Conservation (phyloP, 2,888 invertebrate species). For the Bimastos eiseni region DNA sequence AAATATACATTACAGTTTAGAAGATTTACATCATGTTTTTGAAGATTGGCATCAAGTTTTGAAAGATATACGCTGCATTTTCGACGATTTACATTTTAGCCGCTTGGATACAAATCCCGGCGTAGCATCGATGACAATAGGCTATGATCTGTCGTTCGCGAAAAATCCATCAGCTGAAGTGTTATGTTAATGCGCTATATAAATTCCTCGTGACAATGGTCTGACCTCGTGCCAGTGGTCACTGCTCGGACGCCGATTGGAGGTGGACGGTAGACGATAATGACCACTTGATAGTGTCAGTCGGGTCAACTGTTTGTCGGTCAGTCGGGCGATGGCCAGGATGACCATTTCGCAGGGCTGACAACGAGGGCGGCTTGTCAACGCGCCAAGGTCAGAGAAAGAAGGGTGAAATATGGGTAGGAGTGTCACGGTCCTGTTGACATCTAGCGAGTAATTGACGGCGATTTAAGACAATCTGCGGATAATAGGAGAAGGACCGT, state of each 20-base stretch:
- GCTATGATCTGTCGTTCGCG: background rate
- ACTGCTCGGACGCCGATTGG: background rate
- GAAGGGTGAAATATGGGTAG: background rate
- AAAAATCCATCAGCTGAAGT: background rate
- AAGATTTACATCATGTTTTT: too few relatives aligned
- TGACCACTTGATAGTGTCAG: background rate
- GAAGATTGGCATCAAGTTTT: too few relatives aligned
- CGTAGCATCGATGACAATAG: background rate
- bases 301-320: background rate
- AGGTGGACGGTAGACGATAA: background rate
- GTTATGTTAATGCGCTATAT: background rate
- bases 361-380: background rate
- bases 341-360: background rate
- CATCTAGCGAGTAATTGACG: background rate
- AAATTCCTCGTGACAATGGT: background rate
- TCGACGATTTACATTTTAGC: too few relatives aligned
- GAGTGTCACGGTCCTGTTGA: background rate
- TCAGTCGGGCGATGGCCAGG: background rate
- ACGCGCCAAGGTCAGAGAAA: background rate
- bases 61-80: too few relatives aligned
- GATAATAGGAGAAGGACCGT: background rate
- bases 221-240: background rate
- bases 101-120: background rate
- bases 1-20: too few relatives aligned
- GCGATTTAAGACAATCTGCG: slow-evolving; percentile 5